Evolutionary conservation across 2,113 vertebrate species (phyloP), one percentile per base, ranked within the genome.

Genomic region (Uria aalge): DNA sequence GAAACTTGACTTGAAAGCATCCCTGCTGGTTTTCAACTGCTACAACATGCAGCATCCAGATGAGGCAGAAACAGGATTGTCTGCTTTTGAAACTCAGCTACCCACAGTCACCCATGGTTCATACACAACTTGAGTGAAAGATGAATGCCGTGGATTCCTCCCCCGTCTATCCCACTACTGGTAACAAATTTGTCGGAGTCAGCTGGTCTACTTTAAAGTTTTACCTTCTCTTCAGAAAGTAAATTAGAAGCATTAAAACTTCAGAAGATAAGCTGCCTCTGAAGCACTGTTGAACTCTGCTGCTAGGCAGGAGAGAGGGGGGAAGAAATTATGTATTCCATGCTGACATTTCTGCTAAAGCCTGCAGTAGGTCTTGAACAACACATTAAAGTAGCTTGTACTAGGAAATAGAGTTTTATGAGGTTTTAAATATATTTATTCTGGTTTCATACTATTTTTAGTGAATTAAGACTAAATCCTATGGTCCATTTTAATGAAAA

Each of bases 211-310:
- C 90, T 98, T 97, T 97, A 85, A 96, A 94, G 71, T 80, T 98
- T 83, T 86, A 92, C 86, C 80, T 97, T 97, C 89, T 96, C 88
- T 97, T 94, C 85, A 88, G 88, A 97, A 98, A 94, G 90, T 87
- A 96, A 97, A 96, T 96, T 95, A 97, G 69, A 91, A 94, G 23
- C 85, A 94, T 96, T 92, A 91, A 85, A 98, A 90, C 95, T 97
- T 95, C 92, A 94, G 94, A 97, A 92, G 78, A 90, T 69, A 71
- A 64, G 60, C 52, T 88, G 55, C 55, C 78, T 96, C 93, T 97
- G 94, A 96, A 98, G 96, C 80, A 85, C 89, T 85, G 76, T 80
- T 88, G 90, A 97, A 95, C 96, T 96, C 88, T 88, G 76, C 93
- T 88, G 20, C 50, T 82, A 89, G 83, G 72, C 57, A 92, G 73